A percentile compares a stretch with the other conserved stretches of the same genome.
Evolutionary conservation across 2,888 invertebrate species (phyloP).

Genomic region (Pardosa pseudoannulata): DNA sequence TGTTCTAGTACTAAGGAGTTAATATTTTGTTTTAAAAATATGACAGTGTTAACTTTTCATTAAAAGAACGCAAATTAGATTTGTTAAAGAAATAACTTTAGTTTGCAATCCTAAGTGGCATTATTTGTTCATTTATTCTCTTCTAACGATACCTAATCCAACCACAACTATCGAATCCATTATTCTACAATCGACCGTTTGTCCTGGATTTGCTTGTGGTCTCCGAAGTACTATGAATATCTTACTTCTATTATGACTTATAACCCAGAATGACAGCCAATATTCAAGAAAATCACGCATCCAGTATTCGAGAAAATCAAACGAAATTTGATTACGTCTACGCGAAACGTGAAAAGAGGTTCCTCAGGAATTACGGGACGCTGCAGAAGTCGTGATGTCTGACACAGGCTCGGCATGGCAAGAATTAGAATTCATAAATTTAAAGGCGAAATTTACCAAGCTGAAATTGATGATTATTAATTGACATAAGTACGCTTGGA

Average conservation of each 20-base stretch:
- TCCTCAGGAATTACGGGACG: not conserved
- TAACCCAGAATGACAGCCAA: not conserved
- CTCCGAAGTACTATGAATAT: not conserved
- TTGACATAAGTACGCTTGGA: not conserved
- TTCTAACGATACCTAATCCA: not conserved
- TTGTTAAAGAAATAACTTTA: not conserved
- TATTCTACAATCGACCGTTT: not conserved
- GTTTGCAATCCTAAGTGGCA: not conserved
- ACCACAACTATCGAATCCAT: not conserved
- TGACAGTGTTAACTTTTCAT: no score
- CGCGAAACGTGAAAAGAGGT: not conserved
- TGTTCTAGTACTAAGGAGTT: no score
- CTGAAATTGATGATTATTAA: not conserved
- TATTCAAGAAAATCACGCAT: not conserved
- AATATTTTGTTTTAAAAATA: no score
- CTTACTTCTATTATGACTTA: not conserved
- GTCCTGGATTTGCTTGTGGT: not conserved
- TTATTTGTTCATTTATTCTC: not conserved
- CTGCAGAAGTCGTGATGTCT: not conserved
- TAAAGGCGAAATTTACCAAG: not conserved
- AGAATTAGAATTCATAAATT: not conserved
- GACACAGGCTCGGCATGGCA: not conserved
- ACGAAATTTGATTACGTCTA: conserved; percentile 4
- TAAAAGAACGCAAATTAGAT: no score
- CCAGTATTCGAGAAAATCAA: not conserved